These are phyloP conservation scores for Aleadryas rufinucha DNA, from an alignment of 2,113 vertebrate genomes.

Conservation along the genomic window DNA sequence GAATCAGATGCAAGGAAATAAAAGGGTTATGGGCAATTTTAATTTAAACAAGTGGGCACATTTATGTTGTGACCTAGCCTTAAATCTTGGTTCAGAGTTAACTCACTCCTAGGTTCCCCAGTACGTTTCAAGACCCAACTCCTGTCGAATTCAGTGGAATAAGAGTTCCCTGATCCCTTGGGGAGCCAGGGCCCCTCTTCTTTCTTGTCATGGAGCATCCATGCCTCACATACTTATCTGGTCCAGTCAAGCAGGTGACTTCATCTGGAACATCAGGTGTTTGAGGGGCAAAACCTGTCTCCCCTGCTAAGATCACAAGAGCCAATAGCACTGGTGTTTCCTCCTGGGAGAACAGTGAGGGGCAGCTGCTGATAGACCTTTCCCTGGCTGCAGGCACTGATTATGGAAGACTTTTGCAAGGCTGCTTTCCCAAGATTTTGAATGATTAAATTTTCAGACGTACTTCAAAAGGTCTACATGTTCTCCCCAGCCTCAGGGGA, in stretches of 20 bases:
- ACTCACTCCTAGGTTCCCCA: neutral
- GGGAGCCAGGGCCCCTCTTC: fast-evolving
- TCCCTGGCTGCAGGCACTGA: neutral
- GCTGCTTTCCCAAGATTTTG: neutral
- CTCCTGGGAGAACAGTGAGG: neutral
- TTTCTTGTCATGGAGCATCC: neutral
- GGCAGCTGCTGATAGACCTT: neutral
- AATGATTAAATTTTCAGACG: neutral
- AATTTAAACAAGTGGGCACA: conserved; percentile 54
- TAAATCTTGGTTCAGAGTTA: neutral
- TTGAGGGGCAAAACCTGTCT: neutral
- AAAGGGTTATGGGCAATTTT: conserved; percentile 50
- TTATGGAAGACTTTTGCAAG: neutral
- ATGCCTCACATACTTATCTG: neutral
- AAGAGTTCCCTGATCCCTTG: neutral
- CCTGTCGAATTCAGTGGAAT: neutral
- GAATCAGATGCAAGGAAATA: conserved; percentile 58
- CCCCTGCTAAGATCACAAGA: neutral
- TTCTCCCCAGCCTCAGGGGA: neutral
- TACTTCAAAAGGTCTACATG: neutral
- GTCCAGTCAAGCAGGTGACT: neutral
- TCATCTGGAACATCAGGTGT: neutral
- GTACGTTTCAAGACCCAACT: neutral
- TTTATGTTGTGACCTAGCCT: neutral
- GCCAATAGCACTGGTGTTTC: neutral